Evolutionary conservation across 2,888 invertebrate genomes (phyloP), one percentile per base, ranked within the genome.

Genomic region (Drosophila vallismaia): DNA sequence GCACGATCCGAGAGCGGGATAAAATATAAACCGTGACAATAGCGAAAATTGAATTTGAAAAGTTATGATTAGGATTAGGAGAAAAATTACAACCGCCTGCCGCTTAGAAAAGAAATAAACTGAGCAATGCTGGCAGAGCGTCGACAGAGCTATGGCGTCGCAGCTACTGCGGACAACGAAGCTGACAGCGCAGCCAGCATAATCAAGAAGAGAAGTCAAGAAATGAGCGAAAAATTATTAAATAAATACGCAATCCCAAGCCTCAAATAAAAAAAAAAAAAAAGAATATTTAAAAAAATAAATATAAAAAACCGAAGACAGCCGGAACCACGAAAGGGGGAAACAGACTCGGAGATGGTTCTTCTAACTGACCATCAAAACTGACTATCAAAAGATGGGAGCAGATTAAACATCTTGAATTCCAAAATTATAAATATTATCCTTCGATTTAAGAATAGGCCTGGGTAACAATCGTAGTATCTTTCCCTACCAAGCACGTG

Each of bases 81-180:
- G 77, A 76, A 78, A 88, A 89, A 89, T 89, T 89, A 88, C 89
- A 89, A 64, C 89, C 86, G 86, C 86, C 78, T 85, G 90, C 90
- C 90, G 90, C 88, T 90, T 88, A 86, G 88, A 88, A 89, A 90
- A 89, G 89, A 89, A 90, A 90, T 89, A 81, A 89, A 89, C 76
- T 75, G 76, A 78, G 70, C 72, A 44, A n/a, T 59, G 64, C 56
- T 57, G 54, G 51, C 68, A 67, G 69, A 42, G 69, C 49, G 10
- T 46, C 26, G 59, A 59, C 71, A 70, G 71, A 48, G 59, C 45
- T 33, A 12, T 12, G 50, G 5, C 70, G 19, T 51, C 10, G 38
- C 60, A 38, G 60, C 38, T 0, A 26, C 38, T 24, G 58, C 71
- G 71, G 71, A 73, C 68, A 72, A 58, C 69, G 71, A 40, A 58